Base-by-base conservation (phyloP, 1,140 invertebrate genomes). In the Reticulitermes speratus region DNA sequence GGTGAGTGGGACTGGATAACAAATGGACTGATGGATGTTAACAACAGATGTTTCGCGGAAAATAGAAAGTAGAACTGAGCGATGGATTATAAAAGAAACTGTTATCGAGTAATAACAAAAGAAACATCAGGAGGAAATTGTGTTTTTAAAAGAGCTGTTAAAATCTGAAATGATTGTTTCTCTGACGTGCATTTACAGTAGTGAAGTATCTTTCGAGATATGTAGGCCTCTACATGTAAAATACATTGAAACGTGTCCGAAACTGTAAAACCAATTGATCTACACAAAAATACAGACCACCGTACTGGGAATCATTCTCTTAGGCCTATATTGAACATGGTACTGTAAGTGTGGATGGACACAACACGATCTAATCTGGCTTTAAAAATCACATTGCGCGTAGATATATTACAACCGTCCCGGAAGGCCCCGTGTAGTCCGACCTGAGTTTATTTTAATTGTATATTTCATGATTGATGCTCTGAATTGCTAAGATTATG, bases 1-100 rank as follows among this genome's bases (percentile, higher is more conserved):
- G 65, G 65, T 75, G 65, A 75, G 65, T 75, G 65, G 30, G n/a
- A 75, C 25, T 16, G 65, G 65, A 75, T 75, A 75, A 30, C 65
- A 75, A 75, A 75, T 75, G 65, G n/a, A 75, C 65, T 75, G 65
- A 75, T 30, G 65, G 65, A 75, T 75, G 65, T 75, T 75, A 75
- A 75, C 65, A 75, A 75, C 65, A 75, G 65, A 75, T 75, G 65
- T 75, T 75, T 75, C 65, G 65, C 25, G 65, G 65, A 30, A 75
- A 75, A 75, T 75, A 75, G 14, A 75, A 30, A 16, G 16, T 8
- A 75, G 65, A 75, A 75, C n/a, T n/a, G 7, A 75, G n/a, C 3
- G 65, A 75, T 75, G 65, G 25, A 75, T 75, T 75, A 75, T 75
- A 75, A 75, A 30, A 30, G 65, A 75, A 30, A 75, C 65, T 75